Evolutionary conservation across 30 jellyfish, hydroid and myxozoan genomes (phyloP).

Genomic region (Aurelia sp.): DNA sequence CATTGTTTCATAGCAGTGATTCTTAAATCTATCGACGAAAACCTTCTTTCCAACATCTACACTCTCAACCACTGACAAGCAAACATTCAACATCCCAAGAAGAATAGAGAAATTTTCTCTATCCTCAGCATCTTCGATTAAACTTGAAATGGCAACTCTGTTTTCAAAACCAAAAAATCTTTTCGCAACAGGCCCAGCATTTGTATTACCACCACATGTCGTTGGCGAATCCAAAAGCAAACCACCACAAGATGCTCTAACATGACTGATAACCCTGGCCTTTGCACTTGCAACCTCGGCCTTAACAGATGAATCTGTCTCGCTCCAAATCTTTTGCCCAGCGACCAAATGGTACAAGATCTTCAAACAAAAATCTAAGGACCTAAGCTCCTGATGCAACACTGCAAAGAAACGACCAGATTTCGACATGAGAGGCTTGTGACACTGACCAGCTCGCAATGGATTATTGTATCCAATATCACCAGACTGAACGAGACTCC

Average conservation of each 20-base stretch:
- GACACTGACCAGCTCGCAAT: conserved; percentile 13
- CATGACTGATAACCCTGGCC: background rate
- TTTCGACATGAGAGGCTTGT: background rate
- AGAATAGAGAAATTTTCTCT: no score
- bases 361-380: background rate
- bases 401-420: background rate
- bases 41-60: no score
- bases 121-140: background rate
- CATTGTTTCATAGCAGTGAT: no score
- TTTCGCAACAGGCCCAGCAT: no score
- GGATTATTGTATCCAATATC: background rate
- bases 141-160: background rate
- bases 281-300: no score
- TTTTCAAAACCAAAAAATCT: no score
- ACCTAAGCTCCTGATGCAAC: background rate
- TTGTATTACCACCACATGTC: no score
- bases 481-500: background rate
- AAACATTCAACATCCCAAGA: no score
- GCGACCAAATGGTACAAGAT: no score
- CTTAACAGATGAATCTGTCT: background rate
- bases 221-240: no score
- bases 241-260: conserved; percentile 9
- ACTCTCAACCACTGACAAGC: no score
- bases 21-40: no score
- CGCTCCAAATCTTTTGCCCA: conserved; percentile 3